Evolutionary conservation across 2,888 invertebrate species (phyloP).

Genomic region (Nephrotoma appendiculata): DNA sequence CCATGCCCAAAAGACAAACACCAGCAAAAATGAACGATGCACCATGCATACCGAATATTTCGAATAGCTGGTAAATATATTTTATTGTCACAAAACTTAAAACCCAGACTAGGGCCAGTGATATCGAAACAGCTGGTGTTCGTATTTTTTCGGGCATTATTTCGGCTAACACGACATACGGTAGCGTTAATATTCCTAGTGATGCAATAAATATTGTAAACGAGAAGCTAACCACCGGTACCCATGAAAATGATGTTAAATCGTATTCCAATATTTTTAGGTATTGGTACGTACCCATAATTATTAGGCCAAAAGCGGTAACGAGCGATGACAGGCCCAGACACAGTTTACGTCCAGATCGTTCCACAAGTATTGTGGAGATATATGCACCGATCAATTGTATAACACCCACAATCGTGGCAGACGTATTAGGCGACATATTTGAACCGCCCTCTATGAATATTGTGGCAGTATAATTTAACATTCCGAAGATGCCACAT

Average conservation of each 20-base stretch:
- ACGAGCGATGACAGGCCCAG: constrained; percentile 6
- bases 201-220: constrained; percentile 11
- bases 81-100: constrained; percentile 12
- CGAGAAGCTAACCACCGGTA: constrained; percentile 9
- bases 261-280: not conserved
- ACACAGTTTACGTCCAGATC: constrained; percentile 23
- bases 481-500: constrained; percentile 28
- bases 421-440: constrained; percentile 22
- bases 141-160: constrained; percentile 10
- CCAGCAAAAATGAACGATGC: constrained; percentile 24
- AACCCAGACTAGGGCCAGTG: constrained; percentile 15
- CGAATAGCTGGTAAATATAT: constrained; percentile 20
- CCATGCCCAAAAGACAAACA: constrained; percentile 19
- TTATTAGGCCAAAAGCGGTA: constrained; percentile 2
- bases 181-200: constrained; percentile 10
- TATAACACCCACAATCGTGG: constrained; percentile 27
- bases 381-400: constrained; percentile 26
- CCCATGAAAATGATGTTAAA: constrained; percentile 7
- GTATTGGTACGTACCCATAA: constrained; percentile 2
- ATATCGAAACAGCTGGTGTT: not conserved
- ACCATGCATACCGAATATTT: constrained; percentile 23
- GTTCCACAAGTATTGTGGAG: constrained; percentile 26
- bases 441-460: constrained; percentile 26
- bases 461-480: constrained; percentile 29
- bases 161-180: constrained; percentile 10